A percentile compares a stretch with the other conserved stretches of the same genome.
These are phyloP conservation scores for Acleris laterana DNA, from an alignment of 2,888 invertebrate species.

Conservation along the genomic window DNA sequence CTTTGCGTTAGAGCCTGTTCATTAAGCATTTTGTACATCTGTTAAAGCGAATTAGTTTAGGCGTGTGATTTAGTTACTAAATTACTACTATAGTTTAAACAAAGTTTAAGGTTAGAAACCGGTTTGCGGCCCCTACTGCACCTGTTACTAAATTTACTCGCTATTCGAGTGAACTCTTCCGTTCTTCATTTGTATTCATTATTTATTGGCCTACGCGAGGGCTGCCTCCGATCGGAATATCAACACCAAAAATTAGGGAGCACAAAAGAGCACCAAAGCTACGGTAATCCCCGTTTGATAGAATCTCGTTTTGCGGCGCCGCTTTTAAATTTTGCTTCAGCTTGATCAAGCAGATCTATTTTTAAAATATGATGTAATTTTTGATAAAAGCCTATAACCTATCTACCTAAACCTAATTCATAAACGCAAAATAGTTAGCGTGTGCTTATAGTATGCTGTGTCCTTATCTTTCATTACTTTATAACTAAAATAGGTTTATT, in stretches of 20 bases:
- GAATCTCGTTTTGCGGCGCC: constrained; percentile 3
- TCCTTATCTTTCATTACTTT: no score
- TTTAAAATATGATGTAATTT: no score
- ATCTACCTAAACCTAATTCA: no score
- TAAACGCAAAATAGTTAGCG: no score
- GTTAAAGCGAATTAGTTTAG: no score
- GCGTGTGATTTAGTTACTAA: no score
- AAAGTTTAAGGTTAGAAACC: constrained; percentile 44
- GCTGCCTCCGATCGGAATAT: constrained; percentile 42
- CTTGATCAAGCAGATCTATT: neutral
- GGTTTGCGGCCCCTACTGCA: constrained; percentile 63
- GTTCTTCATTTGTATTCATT: constrained; percentile 74
- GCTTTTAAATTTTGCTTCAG: neutral
- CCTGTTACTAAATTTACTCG: constrained; percentile 71
- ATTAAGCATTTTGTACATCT: no score
- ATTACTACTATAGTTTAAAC: no score
- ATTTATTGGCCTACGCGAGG: constrained; percentile 55
- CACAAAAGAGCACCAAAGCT: constrained; percentile 46
- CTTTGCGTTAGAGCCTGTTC: no score
- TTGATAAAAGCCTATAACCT: no score
- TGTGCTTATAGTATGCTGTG: no score
- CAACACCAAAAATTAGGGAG: constrained; percentile 44
- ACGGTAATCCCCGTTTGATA: constrained; percentile 14
- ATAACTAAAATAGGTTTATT: no score
- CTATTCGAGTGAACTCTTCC: constrained; percentile 75